Conservation (phyloP, 2,797 vertebrate species). For the Denticeps clupeoides region DNA sequence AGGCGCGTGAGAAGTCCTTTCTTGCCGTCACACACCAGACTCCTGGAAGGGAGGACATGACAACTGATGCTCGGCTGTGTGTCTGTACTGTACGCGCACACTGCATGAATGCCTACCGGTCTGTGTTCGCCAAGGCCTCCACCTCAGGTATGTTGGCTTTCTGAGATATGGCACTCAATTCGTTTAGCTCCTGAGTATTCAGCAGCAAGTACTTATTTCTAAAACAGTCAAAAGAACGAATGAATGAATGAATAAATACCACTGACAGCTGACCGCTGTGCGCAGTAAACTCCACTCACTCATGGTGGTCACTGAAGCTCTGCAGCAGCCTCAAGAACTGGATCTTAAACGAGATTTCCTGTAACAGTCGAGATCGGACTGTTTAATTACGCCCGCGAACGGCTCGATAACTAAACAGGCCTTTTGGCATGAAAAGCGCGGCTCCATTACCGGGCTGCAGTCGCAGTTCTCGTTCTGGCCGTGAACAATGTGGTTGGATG, state of each 20-base stretch:
- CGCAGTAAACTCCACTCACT: conserved; percentile 64
- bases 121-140: conserved; percentile 91
- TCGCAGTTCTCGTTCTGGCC: conserved; percentile 97
- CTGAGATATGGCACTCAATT: conserved; percentile 91
- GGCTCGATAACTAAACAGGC: no score
- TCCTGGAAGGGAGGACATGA: conserved; percentile 49
- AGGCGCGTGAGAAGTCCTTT: conserved; percentile 88
- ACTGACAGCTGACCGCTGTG: background rate
- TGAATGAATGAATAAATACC: background rate
- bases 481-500: conserved; percentile 78
- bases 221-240: conserved; percentile 27
- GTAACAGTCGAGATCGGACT: no score
- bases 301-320: conserved; percentile 97
- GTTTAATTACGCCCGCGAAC: no score
- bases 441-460: conserved; percentile 80
- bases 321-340: conserved; percentile 94
- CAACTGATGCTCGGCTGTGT: no score
- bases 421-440: no score
- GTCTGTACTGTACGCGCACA: no score
- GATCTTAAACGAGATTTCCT: conserved; percentile 98
- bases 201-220: conserved; percentile 96
- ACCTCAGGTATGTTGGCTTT: conserved; percentile 97
- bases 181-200: conserved; percentile 91
- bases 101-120: conserved; percentile 55
- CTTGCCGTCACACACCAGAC: conserved; percentile 90